These are phyloP conservation scores for Macroglossus sobrinus DNA, from an alignment of 2,113 vertebrate species.

Conservation along the genomic window DNA sequence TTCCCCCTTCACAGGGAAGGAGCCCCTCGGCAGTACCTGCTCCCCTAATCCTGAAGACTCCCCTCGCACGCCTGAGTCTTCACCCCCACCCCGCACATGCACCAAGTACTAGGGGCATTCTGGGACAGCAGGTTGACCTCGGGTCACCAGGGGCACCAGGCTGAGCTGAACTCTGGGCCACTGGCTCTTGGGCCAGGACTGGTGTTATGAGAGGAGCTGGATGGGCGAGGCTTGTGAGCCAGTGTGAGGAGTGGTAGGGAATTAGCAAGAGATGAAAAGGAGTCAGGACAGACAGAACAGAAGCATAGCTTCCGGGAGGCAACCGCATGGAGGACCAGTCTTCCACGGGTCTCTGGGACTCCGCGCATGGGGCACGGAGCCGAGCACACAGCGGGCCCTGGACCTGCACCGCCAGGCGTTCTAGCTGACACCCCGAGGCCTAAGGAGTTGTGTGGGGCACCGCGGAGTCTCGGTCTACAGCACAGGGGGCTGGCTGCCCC, in stretches of 20 bases:
- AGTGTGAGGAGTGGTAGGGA: rapidly evolving
- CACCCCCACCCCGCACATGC: rapidly evolving
- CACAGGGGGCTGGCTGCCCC: not conserved
- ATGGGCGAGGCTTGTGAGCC: rapidly evolving
- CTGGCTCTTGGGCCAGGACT: not conserved
- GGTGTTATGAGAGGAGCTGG: not conserved
- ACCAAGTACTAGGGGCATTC: not conserved
- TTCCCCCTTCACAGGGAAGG: not conserved
- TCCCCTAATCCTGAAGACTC: not conserved
- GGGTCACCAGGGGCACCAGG: not conserved
- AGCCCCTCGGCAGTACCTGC: not conserved
- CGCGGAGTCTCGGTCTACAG: not conserved
- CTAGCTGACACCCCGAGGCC: not conserved
- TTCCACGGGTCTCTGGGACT: not conserved
- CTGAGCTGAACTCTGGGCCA: not conserved
- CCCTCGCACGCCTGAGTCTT: not conserved
- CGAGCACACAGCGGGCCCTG: not conserved
- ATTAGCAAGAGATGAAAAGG: not conserved
- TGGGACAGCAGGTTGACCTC: not conserved
- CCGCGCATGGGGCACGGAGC: rapidly evolving
- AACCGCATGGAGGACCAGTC: not conserved
- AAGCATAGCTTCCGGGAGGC: not conserved
- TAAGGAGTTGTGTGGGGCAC: no score
- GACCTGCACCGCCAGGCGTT: no score
- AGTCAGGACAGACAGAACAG: not conserved